Conservation (phyloP, 2,888 invertebrate species). For the Sarcophaga caerulescens region DNA sequence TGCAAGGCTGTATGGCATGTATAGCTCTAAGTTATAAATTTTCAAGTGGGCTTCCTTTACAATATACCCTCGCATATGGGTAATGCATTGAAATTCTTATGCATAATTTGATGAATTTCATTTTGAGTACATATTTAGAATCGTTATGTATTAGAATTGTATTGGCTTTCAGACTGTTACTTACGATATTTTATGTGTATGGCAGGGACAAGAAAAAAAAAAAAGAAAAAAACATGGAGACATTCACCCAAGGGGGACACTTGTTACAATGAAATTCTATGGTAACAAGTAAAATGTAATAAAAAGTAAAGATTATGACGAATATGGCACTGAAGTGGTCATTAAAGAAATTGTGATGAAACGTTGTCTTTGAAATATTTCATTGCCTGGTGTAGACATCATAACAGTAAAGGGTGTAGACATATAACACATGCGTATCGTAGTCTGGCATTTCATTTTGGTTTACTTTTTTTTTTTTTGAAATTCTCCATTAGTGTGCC, state of each 20-base stretch:
- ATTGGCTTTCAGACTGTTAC: not conserved
- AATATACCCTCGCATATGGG: not conserved
- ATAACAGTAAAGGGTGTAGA: not conserved
- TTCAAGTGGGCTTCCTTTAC: conserved; percentile 25
- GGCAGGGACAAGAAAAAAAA: not conserved
- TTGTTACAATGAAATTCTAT: conserved; percentile 37
- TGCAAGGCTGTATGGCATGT: not conserved
- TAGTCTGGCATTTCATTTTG: not conserved
- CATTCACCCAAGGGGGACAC: conserved; percentile 19
- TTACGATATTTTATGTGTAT: not conserved
- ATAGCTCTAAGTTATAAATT: conserved; percentile 52
- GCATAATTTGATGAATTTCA: conserved; percentile 39
- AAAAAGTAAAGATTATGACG: conserved; percentile 2
- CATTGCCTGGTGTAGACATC: not conserved
- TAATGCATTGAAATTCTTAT: conserved; percentile 33
- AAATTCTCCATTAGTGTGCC: too few relatives aligned
- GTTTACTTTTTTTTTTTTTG: too few relatives aligned
- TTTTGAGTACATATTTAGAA: not conserved
- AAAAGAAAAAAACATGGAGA: not conserved
- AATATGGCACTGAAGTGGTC: conserved; percentile 17
- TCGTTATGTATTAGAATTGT: not conserved
- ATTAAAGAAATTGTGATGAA: not conserved
- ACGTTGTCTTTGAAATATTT: not conserved
- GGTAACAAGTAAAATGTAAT: conserved; percentile 12
- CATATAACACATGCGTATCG: not conserved